Evolutionary conservation across 2,797 vertebrate species (phyloP), one percentile per base, ranked within the genome.

Genomic region (Lophius americanus): DNA sequence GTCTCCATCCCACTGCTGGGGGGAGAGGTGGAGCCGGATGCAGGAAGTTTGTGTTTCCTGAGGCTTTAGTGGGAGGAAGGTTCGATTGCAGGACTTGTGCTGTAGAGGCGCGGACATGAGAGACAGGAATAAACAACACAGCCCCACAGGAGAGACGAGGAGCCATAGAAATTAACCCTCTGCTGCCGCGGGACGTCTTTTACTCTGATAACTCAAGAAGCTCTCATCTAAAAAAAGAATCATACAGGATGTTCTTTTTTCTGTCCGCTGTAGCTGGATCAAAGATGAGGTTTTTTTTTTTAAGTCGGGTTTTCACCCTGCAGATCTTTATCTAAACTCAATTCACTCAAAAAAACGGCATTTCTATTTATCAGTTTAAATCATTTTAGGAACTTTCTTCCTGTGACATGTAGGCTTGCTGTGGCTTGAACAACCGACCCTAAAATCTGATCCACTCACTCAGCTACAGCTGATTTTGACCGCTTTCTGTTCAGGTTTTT

Each of bases 11-110:
- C 82, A 68, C 89, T 87, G 85, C 85, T 89, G 84, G 82, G 85
- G 90, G 83, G 77, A 51, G 41, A 88, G 90, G 91, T 70, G 89
- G 83, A 78, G 82, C 84, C 60, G 13, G 78, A 89, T 86, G 77
- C 89, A 93, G 93, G 94, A 95, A 94, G 81, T 91, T 84, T 82
- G 88, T 76, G 82, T 92, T 94, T 95, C 94, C 94, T 93, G 85
- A 72, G 82, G 78, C 5, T 63, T 54, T 55, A 64, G 79, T 51
- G 85, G 75, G 84, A 82, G 82, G 81, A 77, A 78, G 77, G 84
- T 87, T 93, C 83, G 69, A 86, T 91, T 85, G 86, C 86, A 90
- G 41, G 73, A 51, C 89, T 90, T 64, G 65, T 90, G 89, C 82
- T 80, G 81, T 56, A 79, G 83, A 89, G 79, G 66, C 81, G 44